Percentiles rank a stretch among this genome's conserved stretches.
phyloP scores from a whole-genome alignment of 2,888 invertebrate species.

The Pogonocherus hispidulus region DNA sequence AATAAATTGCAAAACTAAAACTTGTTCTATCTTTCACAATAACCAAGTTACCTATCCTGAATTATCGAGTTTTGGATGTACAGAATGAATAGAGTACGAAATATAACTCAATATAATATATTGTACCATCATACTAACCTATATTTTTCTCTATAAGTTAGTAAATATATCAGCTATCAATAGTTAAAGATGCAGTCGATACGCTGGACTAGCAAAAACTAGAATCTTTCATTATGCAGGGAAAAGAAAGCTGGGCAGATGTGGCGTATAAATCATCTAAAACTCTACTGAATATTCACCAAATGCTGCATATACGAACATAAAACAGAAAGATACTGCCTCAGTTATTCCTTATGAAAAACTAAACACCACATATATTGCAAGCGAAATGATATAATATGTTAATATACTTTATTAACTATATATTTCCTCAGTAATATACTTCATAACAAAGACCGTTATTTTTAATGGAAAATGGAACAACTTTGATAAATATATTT shows the following conservation, averaged over 20 bases:
- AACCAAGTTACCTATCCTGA: no score
- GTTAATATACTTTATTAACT: slow-evolving; percentile 18
- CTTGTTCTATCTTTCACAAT: no score
- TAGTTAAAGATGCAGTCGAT: background rate
- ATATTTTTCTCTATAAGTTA: no score
- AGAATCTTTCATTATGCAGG: slow-evolving; percentile 18
- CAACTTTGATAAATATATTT: no score
- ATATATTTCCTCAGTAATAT: background rate
- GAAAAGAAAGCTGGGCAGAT: slow-evolving; percentile 25
- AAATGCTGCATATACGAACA: slow-evolving; percentile 26
- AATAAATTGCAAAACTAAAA: no score
- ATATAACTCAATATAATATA: no score
- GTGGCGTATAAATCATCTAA: slow-evolving; percentile 27
- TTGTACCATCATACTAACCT: no score
- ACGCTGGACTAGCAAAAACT: slow-evolving; percentile 7
- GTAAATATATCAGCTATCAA: background rate
- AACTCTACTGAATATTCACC: slow-evolving; percentile 30
- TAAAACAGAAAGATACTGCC: slow-evolving; percentile 11
- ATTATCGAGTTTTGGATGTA: no score
- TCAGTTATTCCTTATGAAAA: slow-evolving; percentile 26
- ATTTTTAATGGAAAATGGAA: no score
- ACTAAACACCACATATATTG: slow-evolving; percentile 25
- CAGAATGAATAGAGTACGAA: no score
- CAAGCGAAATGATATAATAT: slow-evolving; percentile 13
- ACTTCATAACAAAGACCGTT: no score